Evolutionary conservation across 2,888 invertebrate species (phyloP), one percentile per base, ranked within the genome.

Genomic region (Catocala fraxini): DNA sequence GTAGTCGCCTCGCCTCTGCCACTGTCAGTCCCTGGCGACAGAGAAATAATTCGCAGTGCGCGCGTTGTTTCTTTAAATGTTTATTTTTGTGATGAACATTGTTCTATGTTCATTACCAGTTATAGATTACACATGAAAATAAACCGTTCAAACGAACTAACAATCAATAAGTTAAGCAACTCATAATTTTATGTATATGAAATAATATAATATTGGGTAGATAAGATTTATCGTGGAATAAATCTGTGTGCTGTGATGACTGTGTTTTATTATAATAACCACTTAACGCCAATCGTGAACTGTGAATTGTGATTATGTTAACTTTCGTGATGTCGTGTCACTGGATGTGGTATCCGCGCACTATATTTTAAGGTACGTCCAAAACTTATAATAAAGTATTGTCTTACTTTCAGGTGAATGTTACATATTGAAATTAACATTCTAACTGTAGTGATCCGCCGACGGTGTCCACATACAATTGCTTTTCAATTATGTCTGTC

Each of bases 201-300:
- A 70, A 48, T 51, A 65, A 59, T 59, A 61, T 70, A 67, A 66
- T 69, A 65, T 68, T 68, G 59, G n/a, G 47, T 63, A 70, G 76
- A 74, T 76, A 69, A 74, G 64, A 68, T 68, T 70, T 73, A 77
- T 71, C 73, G 59, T 51, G 48, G 63, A 67, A 68, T 77, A 73
- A 77, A 80, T 80, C 77, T 63, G 68, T 68, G 63, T 68, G 71
- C 70, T 63, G 65, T 72, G 78, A 79, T 81, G 79, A 79, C 79
- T 77, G 70, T 79, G 71, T 81, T 85, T 83, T 84, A 83, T 82
- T 83, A 68, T 80, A 82, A 80, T 81, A 79, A 70, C 80, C 84
- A 84, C 84, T 87, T 79, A 80, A 73, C 73, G 78, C 73, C 77
- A 80, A 82, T 83, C 83, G 83, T 83, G 73, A 76, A 79, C 78